These are phyloP conservation scores for Microtus montanus DNA, from an alignment of 2,113 vertebrate species.

Conservation along the genomic window DNA sequence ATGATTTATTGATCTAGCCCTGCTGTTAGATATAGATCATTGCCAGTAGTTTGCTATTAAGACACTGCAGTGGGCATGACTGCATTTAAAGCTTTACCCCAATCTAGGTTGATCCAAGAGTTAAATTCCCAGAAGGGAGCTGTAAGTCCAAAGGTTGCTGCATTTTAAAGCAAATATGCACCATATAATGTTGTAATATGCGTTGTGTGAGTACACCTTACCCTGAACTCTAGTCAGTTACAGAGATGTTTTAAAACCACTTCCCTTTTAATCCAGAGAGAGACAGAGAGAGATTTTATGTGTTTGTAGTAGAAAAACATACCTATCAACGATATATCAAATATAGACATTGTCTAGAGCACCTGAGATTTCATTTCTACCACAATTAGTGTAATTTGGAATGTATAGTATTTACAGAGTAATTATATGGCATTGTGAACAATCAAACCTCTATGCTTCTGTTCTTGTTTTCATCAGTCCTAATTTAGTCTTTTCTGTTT, in stretches of 20 bases:
- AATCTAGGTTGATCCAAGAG: neutral
- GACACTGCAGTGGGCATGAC: neutral
- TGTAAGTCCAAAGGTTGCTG: neutral
- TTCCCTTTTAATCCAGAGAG: neutral
- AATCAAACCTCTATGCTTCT: neutral
- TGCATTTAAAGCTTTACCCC: slow-evolving; percentile 1
- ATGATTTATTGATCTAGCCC: neutral
- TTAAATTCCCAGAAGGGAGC: slow-evolving; percentile 21
- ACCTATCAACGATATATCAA: neutral
- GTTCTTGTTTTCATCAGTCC: slow-evolving; percentile 18
- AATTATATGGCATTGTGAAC: neutral
- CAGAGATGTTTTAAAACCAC: slow-evolving; percentile 41
- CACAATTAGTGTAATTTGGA: neutral
- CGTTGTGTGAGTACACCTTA: neutral
- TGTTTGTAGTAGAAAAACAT: neutral
- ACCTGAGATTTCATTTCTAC: neutral
- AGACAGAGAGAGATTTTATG: neutral
- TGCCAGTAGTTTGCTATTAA: slow-evolving; percentile 2
- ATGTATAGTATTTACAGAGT: neutral
- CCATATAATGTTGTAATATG: slow-evolving; percentile 9
- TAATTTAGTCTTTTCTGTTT: neutral
- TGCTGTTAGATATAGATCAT: neutral
- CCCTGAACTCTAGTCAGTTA: neutral
- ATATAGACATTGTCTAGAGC: neutral
- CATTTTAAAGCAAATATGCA: slow-evolving; percentile 21